Evolutionary conservation across 2,888 invertebrate species (phyloP), one percentile per base, ranked within the genome.

Genomic region (Elegia similella): DNA sequence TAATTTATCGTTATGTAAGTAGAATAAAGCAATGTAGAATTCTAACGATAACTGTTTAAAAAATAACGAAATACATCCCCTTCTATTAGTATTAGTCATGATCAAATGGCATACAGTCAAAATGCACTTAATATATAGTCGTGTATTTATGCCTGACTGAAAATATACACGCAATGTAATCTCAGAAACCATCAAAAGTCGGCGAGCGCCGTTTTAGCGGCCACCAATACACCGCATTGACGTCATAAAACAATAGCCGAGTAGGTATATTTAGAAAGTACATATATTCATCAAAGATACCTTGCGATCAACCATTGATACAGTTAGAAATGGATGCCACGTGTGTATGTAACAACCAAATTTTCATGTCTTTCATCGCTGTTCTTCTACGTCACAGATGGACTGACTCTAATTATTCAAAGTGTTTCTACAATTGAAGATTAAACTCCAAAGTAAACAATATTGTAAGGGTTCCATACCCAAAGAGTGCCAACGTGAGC

Each of bases 221-320:
- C 66, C 61, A 57, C 60, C 57, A 59, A 61, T 53, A 59, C 57
- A 56, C 58, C 69, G 64, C 63, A 70, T 69, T 80, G 80, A 82
- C 82, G 82, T 76, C 76, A 79, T 68, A 68, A 72, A 82, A 85
- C 82, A 81, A 82, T 80, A 72, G 75, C 66, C 66, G 62, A 48
- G 70, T n/a, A n/a, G n/a, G n/a, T 75, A 72, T 82, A 80, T 83
- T 78, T 75, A 71, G 70, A 66, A 63, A 62, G 64, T 62, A 65
- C 62, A 74, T 73, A 65, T 62, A 74, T 73, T 69, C 69, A 69
- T 75, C 70, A 70, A 69, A 70, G 60, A 63, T 62, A 55, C 66
- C 54, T 54, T 42, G 54, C 16, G 54, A 54, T 54, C 2, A 1
- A 30, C 32, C 29, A 30, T 10, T 13, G 42, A 44, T 13, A 34